These are phyloP conservation scores for Dicyrtomina minuta DNA, from an alignment of 2,888 invertebrate species.

Conservation along the genomic window DNA sequence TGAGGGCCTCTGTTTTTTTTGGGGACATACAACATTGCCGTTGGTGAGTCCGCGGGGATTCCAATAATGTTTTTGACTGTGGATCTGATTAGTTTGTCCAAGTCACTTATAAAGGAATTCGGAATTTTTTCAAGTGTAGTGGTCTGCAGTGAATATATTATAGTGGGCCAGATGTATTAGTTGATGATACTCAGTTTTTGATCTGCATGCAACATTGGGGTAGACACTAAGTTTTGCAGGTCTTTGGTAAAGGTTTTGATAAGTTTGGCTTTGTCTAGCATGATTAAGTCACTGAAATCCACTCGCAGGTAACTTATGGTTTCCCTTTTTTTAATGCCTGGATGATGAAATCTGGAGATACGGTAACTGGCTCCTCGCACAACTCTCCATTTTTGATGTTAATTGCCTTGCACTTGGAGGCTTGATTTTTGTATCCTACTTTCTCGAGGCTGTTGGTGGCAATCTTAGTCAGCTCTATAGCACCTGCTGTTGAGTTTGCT, in stretches of 20 bases:
- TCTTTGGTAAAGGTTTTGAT: neutral
- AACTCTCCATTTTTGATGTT: neutral
- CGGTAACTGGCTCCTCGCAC: neutral
- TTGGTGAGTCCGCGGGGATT: conserved; percentile 27
- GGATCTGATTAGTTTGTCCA: conserved; percentile 24
- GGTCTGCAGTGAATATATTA: conserved; percentile 29
- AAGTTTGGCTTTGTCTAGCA: conserved; percentile 6
- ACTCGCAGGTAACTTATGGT: conserved; percentile 30
- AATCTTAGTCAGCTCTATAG: neutral
- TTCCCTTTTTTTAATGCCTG: conserved; percentile 12
- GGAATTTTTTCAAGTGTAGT: conserved; percentile 18
- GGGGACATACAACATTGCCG: conserved; percentile 28
- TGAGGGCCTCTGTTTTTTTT: conserved; percentile 15
- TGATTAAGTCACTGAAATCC: conserved; percentile 26
- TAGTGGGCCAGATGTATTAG: conserved; percentile 34
- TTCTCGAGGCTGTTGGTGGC: neutral
- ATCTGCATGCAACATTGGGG: conserved; percentile 13
- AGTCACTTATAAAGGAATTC: neutral
- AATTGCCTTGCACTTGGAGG: neutral
- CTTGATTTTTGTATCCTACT: neutral
- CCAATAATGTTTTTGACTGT: conserved; percentile 16
- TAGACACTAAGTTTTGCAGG: conserved; percentile 1
- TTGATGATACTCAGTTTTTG: conserved; percentile 33
- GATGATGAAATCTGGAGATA: neutral
- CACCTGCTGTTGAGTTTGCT: neutral